Percentiles rank a stretch among this genome's conserved stretches.
These are phyloP conservation scores for Trissolcus basalis DNA, from an alignment of 1,140 invertebrate species.

Conservation along the genomic window DNA sequence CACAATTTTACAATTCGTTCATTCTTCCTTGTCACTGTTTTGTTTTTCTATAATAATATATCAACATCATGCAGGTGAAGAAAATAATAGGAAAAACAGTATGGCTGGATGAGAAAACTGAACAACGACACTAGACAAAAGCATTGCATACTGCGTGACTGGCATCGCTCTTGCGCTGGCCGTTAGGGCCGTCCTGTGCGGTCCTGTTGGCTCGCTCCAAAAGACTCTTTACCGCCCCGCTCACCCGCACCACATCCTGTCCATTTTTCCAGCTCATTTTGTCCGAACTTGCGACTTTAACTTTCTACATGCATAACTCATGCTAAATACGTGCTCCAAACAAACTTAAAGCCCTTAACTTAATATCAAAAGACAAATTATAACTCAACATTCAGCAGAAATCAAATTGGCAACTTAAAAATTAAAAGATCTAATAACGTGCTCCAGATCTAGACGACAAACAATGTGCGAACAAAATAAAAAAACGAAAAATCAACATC, in stretches of 20 bases:
- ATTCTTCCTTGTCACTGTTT: neutral
- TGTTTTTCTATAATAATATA: neutral
- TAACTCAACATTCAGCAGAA: neutral
- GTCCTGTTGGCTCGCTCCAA: conserved; percentile 70
- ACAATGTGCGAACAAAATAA: too few relatives aligned
- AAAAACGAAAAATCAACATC: too few relatives aligned
- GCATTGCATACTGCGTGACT: conserved; percentile 74
- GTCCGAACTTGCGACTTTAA: conserved; percentile 65
- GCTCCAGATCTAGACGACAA: too few relatives aligned
- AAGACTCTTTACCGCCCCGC: conserved; percentile 68
- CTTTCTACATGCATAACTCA: conserved; percentile 76
- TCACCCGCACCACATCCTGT: conserved; percentile 71
- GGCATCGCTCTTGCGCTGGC: conserved; percentile 64
- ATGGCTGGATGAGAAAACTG: conserved; percentile 15
- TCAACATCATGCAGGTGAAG: too few relatives aligned
- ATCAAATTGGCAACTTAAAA: too few relatives aligned
- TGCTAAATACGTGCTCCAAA: conserved; percentile 71
- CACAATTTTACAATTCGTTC: neutral
- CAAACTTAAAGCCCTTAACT: conserved; percentile 46
- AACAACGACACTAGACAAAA: conserved; percentile 60
- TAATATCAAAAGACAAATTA: conserved; percentile 15
- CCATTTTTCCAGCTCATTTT: conserved; percentile 72
- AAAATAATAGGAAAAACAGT: too few relatives aligned
- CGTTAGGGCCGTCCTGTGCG: conserved; percentile 17
- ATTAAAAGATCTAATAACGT: too few relatives aligned